A percentile compares a stretch with the other conserved stretches of the same genome.
These are phyloP conservation scores for Ceuthmochares aereus DNA, from an alignment of 2,113 vertebrate species.

Conservation along the genomic window DNA sequence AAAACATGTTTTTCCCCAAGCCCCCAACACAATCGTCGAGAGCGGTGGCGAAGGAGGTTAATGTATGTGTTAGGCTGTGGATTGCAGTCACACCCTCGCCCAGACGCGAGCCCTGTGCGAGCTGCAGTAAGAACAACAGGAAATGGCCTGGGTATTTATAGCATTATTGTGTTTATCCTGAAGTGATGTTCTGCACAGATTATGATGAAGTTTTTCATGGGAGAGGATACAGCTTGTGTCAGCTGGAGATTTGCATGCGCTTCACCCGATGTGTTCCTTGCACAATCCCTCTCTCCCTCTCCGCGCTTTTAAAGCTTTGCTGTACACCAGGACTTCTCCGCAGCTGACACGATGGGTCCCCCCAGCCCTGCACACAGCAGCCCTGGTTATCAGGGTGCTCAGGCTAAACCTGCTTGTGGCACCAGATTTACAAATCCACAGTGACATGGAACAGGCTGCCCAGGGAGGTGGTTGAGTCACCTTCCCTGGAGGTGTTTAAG, in stretches of 20 bases:
- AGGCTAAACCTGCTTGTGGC: background rate
- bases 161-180: slow-evolving; percentile 77
- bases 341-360: background rate
- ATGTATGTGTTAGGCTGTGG: slow-evolving; percentile 49
- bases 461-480: too few species aligned
- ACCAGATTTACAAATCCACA: background rate
- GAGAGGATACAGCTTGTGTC: slow-evolving; percentile 57
- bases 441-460: background rate
- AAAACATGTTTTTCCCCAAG: background rate
- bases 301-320: background rate
- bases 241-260: slow-evolving; percentile 33
- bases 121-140: slow-evolving; percentile 79
- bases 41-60: slow-evolving; percentile 26
- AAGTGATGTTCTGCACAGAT: slow-evolving; percentile 77
- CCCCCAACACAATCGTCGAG: background rate
- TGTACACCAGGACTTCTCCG: background rate
- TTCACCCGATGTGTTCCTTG: background rate
- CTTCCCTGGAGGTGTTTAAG: too few species aligned
- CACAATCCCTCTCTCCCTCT: background rate
- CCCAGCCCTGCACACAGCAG: background rate
- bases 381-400: background rate
- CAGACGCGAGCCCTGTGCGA: slow-evolving; percentile 63
- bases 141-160: slow-evolving; percentile 78
- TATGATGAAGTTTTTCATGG: slow-evolving; percentile 50
- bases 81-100: slow-evolving; percentile 71